Evolutionary conservation across 2,888 invertebrate genomes (phyloP).

Genomic region (Rhyacophila evoluta): DNA sequence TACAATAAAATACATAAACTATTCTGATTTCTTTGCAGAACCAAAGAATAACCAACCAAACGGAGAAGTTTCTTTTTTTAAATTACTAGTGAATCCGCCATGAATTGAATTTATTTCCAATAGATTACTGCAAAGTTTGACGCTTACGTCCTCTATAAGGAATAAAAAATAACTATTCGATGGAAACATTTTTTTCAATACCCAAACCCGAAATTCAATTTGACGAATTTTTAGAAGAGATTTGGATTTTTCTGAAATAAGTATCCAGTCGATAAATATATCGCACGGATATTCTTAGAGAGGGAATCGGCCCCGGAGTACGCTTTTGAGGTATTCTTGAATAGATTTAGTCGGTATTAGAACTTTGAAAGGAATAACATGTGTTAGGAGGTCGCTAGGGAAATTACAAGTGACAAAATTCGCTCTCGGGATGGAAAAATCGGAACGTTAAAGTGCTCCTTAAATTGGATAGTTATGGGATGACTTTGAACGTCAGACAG

Average conservation of each 20-base stretch:
- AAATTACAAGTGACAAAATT: neutral
- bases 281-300: neutral
- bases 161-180: neutral
- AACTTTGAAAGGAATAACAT: neutral
- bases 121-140: neutral
- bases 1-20: neutral
- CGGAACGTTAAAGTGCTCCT: neutral
- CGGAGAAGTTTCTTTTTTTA: neutral
- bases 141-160: neutral
- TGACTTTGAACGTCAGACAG: neutral
- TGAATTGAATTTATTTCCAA: neutral
- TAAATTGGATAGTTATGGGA: conserved; percentile 4
- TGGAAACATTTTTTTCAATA: neutral
- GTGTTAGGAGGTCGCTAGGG: neutral
- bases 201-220: neutral
- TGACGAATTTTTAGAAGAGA: neutral
- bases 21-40: neutral
- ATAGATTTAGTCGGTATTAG: neutral
- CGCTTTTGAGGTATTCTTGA: neutral
- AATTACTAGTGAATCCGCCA: neutral
- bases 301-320: neutral
- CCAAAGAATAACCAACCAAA: neutral
- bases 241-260: neutral
- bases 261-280: neutral
- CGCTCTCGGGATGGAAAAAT: neutral